Evolutionary conservation across 2,888 invertebrate species (phyloP).

Genomic region (Ophion ventricosus): DNA sequence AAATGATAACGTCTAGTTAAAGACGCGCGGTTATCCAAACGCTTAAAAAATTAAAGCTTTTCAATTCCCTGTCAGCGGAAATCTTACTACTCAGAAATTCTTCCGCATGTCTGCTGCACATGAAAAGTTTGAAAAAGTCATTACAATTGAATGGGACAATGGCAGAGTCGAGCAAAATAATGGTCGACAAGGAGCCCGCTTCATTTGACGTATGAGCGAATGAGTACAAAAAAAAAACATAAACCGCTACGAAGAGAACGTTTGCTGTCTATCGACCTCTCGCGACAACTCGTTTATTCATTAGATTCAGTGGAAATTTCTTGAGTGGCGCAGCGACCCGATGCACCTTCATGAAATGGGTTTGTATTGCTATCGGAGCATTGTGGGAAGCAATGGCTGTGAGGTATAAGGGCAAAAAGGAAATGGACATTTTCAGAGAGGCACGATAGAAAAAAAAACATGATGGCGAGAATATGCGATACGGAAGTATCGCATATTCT

Average conservation of each 20-base stretch:
- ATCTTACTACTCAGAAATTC: background rate
- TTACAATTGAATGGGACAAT: background rate
- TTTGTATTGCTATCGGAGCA: background rate
- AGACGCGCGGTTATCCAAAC: background rate
- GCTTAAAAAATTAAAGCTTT: background rate
- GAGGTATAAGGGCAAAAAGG: background rate
- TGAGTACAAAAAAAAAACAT: background rate
- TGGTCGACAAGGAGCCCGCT: background rate
- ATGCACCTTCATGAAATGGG: background rate
- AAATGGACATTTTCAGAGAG: background rate
- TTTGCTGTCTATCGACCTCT: constrained; percentile 14
- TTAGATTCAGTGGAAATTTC: constrained; percentile 18
- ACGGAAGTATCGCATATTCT: background rate
- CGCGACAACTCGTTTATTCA: constrained; percentile 42
- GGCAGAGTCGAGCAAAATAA: background rate
- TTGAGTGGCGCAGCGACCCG: background rate
- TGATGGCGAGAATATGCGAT: background rate
- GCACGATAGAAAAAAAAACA: background rate
- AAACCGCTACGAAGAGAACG: constrained; percentile 8
- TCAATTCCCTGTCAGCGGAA: background rate
- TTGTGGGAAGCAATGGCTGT: background rate
- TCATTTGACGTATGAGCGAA: background rate
- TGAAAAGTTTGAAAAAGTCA: background rate
- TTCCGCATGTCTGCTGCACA: background rate
- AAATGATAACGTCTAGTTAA: background rate